Evolutionary conservation across 2,797 vertebrate genomes (phyloP).

Genomic region (Pseudochirops corinnae): DNA sequence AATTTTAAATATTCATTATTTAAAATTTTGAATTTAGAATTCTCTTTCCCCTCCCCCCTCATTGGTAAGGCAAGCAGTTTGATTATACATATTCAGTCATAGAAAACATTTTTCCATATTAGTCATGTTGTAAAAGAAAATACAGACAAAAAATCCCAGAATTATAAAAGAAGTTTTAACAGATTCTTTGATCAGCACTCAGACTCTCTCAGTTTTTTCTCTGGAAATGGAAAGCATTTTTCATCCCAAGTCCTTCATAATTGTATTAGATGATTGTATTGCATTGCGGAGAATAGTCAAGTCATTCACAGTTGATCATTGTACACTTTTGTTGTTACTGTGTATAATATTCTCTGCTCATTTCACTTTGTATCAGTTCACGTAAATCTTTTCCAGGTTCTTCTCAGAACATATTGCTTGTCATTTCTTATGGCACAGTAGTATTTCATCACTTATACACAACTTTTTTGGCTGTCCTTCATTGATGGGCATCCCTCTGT

Average conservation of each 20-base stretch:
- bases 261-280: background rate
- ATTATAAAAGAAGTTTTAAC: background rate
- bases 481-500: background rate
- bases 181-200: background rate
- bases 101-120: background rate
- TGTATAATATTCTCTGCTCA: background rate
- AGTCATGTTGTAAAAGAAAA: background rate
- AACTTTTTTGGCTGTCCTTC: background rate
- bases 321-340: background rate
- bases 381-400: background rate
- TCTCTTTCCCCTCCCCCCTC: background rate
- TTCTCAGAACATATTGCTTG: background rate
- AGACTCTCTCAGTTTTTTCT: background rate
- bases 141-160: background rate
- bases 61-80: background rate
- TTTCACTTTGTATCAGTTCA: background rate
- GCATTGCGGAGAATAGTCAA: background rate
- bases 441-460: too few species aligned
- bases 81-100: background rate
- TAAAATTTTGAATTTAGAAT: background rate
- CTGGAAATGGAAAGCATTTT: background rate
- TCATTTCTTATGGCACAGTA: background rate
- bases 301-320: background rate
- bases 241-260: background rate
- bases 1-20: background rate